Evolutionary conservation across 92 coral and sea anemone genomes (phyloP).

Genomic region (Paramuricea clavata): DNA sequence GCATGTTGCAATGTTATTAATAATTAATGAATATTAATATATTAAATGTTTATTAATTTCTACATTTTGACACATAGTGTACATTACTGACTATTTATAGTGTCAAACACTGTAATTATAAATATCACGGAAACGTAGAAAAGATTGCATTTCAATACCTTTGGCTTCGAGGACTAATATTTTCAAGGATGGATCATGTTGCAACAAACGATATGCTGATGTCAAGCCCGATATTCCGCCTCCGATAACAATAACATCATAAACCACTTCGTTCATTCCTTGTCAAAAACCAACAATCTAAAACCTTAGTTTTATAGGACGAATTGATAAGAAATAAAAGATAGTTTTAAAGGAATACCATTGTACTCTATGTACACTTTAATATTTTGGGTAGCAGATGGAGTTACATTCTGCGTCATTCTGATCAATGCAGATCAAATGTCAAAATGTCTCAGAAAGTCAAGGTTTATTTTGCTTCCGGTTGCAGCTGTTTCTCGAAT

Average conservation of each 20-base stretch:
- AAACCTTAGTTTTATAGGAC: background rate
- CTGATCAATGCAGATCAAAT: background rate
- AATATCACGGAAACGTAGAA: background rate
- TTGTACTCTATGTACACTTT: background rate
- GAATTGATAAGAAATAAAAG: background rate
- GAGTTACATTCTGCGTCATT: background rate
- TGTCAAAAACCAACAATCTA: background rate
- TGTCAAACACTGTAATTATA: background rate
- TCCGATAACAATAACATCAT: conserved; percentile 87
- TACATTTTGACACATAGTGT: background rate
- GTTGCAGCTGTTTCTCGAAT: no score
- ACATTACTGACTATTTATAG: background rate
- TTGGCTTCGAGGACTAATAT: conserved; percentile 89
- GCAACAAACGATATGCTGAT: conserved; percentile 84
- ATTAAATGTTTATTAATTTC: background rate
- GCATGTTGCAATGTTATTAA: background rate
- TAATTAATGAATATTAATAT: background rate
- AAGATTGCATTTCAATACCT: conserved; percentile 62
- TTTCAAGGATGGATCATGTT: conserved; percentile 60
- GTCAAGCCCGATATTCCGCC: conserved; percentile 97
- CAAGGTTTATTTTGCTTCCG: background rate
- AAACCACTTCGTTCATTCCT: conserved; percentile 15
- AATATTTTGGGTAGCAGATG: no score
- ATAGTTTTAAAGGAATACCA: background rate
- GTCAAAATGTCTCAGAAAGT: background rate